A percentile compares a stretch with the other conserved stretches of the same genome.
phyloP scores from a whole-genome alignment of 2,113 vertebrate genomes.

The Callionymus lyra region DNA sequence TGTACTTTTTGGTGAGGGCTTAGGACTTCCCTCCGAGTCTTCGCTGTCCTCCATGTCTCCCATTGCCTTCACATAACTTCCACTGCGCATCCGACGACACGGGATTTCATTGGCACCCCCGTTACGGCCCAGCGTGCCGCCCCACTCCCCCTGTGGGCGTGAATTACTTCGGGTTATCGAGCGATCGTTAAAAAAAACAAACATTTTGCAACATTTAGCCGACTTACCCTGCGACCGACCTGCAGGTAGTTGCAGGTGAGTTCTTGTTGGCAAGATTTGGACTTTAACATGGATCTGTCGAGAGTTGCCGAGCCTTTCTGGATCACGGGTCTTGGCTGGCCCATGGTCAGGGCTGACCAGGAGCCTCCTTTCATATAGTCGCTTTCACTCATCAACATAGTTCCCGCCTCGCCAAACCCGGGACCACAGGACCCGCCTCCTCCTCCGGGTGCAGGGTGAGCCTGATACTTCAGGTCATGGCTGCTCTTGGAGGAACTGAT shows the following conservation, averaged over 20 bases:
- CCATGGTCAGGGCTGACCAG: conserved; percentile 93
- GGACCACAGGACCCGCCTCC: conserved; percentile 27
- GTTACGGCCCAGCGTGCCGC: conserved; percentile 74
- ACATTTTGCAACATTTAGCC: no score
- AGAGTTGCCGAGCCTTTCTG: conserved; percentile 93
- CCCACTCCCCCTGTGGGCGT: conserved; percentile 81
- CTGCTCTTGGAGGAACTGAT: conserved; percentile 92
- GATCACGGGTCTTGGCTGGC: conserved; percentile 83
- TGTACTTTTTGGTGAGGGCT: conserved; percentile 90
- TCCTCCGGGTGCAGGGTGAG: conserved; percentile 53
- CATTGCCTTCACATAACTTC: conserved; percentile 99
- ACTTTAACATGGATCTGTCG: conserved; percentile 91
- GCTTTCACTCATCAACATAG: conserved; percentile 62
- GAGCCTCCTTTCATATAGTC: conserved; percentile 88
- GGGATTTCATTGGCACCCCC: conserved; percentile 78
- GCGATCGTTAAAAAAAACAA: no score
- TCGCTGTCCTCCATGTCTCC: conserved; percentile 92
- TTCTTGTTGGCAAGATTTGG: conserved; percentile 94
- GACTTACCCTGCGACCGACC: conserved; percentile 75
- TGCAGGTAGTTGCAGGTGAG: conserved; percentile 92
- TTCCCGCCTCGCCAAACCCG: conserved; percentile 18
- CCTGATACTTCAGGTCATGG: conserved; percentile 71
- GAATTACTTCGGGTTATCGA: conserved; percentile 51
- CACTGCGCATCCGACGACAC: conserved; percentile 94
- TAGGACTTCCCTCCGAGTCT: conserved; percentile 90